These are phyloP conservation scores for Steinernema feltiae DNA, from an alignment of 1,140 invertebrate species.

Conservation along the genomic window DNA sequence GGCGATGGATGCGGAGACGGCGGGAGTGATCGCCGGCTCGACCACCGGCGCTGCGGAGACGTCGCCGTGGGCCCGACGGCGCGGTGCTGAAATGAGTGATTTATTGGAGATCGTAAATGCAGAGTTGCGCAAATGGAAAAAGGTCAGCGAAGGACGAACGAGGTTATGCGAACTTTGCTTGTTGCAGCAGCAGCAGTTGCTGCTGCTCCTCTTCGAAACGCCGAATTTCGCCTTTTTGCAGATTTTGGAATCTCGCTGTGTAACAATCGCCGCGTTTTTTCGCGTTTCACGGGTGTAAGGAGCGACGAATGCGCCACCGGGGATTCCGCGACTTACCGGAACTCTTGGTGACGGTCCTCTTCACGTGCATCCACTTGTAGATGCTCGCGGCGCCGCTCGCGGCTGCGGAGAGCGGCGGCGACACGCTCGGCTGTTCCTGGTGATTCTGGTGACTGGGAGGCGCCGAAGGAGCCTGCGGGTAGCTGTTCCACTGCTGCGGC, in stretches of 20 bases:
- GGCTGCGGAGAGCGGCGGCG: background rate
- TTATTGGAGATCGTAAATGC: conserved; percentile 1
- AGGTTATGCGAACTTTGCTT: too few relatives aligned
- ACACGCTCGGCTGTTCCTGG: background rate
- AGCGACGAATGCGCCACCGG: background rate
- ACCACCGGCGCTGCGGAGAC: background rate
- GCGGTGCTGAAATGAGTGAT: background rate
- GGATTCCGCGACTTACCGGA: conserved; percentile 3
- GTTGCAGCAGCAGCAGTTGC: too few relatives aligned
- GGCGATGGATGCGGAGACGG: background rate
- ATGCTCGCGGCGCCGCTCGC: conserved; percentile 9
- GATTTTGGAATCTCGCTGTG: background rate
- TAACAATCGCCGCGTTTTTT: background rate
- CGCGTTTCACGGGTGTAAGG: background rate
- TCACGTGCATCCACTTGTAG: conserved; percentile 38
- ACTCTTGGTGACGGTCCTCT: conserved; percentile 24
- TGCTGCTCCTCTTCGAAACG: too few relatives aligned
- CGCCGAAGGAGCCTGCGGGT: conserved; percentile 3
- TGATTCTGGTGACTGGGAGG: background rate
- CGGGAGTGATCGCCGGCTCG: background rate
- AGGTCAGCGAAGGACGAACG: too few relatives aligned
- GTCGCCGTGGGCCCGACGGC: background rate
- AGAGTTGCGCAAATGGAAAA: conserved; percentile 14
- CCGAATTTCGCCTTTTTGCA: too few relatives aligned
- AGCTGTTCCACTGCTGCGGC: conserved; percentile 5